These are phyloP conservation scores for Sebastes goodei DNA, from an alignment of 2,797 vertebrate genomes.

Conservation along the genomic window DNA sequence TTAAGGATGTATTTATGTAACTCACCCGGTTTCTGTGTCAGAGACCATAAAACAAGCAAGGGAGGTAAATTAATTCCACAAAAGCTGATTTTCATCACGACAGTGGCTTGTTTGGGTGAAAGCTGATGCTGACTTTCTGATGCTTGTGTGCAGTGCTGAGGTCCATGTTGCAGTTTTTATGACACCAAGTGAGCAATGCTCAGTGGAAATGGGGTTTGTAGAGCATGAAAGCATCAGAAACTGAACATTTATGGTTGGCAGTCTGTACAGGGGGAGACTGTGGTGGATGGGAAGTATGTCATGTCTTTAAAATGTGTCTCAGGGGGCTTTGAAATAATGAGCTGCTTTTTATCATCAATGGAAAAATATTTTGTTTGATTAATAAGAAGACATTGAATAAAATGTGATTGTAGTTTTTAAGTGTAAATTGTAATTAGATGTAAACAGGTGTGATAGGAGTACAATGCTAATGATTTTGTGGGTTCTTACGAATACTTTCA, in stretches of 20 bases:
- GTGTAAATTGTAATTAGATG: background rate
- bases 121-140: constrained; percentile 5
- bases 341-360: background rate
- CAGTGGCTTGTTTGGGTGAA: background rate
- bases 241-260: background rate
- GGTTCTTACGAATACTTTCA: background rate
- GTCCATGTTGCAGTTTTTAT: constrained; percentile 20
- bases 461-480: background rate
- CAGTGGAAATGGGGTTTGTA: constrained; percentile 47
- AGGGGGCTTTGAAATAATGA: background rate
- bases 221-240: constrained; percentile 50
- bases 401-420: background rate
- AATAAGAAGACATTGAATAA: background rate
- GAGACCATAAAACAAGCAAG: background rate
- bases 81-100: background rate
- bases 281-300: background rate
- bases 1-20: constrained; percentile 14
- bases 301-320: constrained; percentile 3
- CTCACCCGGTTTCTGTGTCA: background rate
- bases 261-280: background rate
- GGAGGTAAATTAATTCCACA: background rate
- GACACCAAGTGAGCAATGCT: constrained; percentile 10
- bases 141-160: constrained; percentile 8
- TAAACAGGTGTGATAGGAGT: background rate
- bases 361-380: background rate